Percentiles rank a stretch among this genome's conserved stretches.
These are phyloP conservation scores for Drosophila lini DNA, from an alignment of 1,140 invertebrate genomes.

Conservation along the genomic window DNA sequence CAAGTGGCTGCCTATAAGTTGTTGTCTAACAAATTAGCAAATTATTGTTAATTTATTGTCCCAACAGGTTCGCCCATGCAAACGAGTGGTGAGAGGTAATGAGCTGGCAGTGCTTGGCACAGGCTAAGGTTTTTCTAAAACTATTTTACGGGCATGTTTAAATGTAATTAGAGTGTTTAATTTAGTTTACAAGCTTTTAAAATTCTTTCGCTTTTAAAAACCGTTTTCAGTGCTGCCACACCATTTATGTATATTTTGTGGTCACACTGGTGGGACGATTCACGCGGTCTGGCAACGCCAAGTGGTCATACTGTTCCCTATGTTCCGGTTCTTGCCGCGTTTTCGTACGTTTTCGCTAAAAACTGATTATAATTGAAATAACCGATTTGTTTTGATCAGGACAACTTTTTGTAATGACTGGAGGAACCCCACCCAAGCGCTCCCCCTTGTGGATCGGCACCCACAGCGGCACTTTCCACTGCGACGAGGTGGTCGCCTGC, in stretches of 20 bases:
- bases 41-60: constrained; percentile 61
- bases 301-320: neutral
- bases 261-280: neutral
- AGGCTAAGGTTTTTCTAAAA: neutral
- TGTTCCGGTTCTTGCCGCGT: constrained; percentile 40
- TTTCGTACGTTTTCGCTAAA: constrained; percentile 12
- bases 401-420: constrained; percentile 42
- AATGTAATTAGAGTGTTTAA: constrained; percentile 1
- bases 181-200: neutral
- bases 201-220: neutral
- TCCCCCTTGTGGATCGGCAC: constrained; percentile 88
- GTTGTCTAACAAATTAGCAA: constrained; percentile 69
- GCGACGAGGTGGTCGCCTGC: constrained; percentile 97
- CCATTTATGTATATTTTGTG: neutral
- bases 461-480: constrained; percentile 95
- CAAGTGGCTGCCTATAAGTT: constrained; percentile 57
- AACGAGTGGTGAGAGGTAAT: constrained; percentile 21
- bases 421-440: constrained; percentile 57
- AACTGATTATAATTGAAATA: constrained; percentile 6
- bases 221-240: constrained; percentile 11
- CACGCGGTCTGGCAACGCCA: neutral
- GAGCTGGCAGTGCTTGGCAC: constrained; percentile 49
- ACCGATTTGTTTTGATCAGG: neutral
- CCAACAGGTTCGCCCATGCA: constrained; percentile 54
- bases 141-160: neutral